Evolutionary conservation across 2,113 vertebrate species (phyloP), one percentile per base, ranked within the genome.

Genomic region (Malurus elegans): DNA sequence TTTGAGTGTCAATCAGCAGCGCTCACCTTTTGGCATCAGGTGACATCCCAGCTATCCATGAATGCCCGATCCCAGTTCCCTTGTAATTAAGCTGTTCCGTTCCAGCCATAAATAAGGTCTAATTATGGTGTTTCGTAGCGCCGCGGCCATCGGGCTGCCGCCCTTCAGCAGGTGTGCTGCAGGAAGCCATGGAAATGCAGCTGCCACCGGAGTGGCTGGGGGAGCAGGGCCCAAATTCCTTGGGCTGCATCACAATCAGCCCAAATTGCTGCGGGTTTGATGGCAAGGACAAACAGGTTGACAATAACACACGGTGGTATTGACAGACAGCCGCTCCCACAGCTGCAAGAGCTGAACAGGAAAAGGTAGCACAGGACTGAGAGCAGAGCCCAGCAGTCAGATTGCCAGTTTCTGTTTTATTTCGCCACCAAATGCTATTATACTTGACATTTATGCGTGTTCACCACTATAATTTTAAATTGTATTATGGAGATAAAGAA

Each of bases 81-180:
- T 18, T 65, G 48, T 76, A 81, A 62, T 66, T 76, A 88, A 72
- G 44, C 50, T 65, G 34, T 38, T 86, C 74, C 14, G 2, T 60
- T 38, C 45, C 40, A 54, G 53, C 31, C 76, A 28, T 70, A 78
- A 94, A 79, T 56, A 17, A 2, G 5, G 14, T 10, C 28, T 38
- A 51, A 65, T 54, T 23, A 23, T 2, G 53, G 21, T 34, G 6
- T 94, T 92, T 80, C 78, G 26, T 42, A 66, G 83, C 64, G 32
- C 45, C 51, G 86, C 71, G 60, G 79, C 78, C 56, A 0, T 45
- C 24, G 40, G 90, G 58, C 62, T 73, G 83, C 90, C 19, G 74
- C 48, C 69, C 84, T 85, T 71, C 76, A 88, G 95, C 96, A 97
- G 96, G 96, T 96, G 93, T 90, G 96, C 91, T 94, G 91, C 94